Base-by-base conservation (phyloP, 2,797 vertebrate species). In the Bryconaethiops microstoma region DNA sequence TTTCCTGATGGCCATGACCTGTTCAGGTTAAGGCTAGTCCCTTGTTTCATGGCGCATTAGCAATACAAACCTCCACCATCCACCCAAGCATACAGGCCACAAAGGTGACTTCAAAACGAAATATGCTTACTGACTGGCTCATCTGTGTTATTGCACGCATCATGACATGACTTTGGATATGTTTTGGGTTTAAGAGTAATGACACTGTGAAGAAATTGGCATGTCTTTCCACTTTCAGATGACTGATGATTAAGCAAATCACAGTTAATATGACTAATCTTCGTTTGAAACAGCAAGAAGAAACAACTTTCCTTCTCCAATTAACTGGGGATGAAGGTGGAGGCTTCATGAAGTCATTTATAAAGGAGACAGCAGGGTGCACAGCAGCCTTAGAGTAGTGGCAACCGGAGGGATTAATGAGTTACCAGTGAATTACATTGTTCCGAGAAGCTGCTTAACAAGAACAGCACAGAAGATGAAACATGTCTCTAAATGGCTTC, bases 391-490 rank as follows among this genome's bases (percentile, higher is more conserved):
- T 84, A 74, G 50, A 76, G 45, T 68, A 42, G 45, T 80, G 74
- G 68, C 83, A 82, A 82, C 71, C 39, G 40, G 7, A 9, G 65
- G 75, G 63, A 83, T 83, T 89, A 89, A 90, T 86, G 67, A 86
- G 80, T 63, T 82, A 57, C 81, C 65, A 60, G 74, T 62, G 68
- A 87, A 87, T 85, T 76, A 85, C 25, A 9, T 63, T 71, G n/a
- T 62, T 7, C 59, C 39, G 83, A 83, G 81, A 82, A 82, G 84
- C 78, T 52, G 68, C 67, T 79, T 84, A 55, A 63, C 29, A 85
- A 85, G 62, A 55, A 50, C 64, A 64, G 67, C 48, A 76, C 65
- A 29, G 21, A 59, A 78, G 73, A 70, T 67, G 52, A 81, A 72
- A 70, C 64, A 78, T 45, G 79, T 70, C 72, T 40, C 68, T 52